Evolutionary conservation across 92 coral and sea anemone species (phyloP).

Genomic region (Hydrozoanthus gracilis): DNA sequence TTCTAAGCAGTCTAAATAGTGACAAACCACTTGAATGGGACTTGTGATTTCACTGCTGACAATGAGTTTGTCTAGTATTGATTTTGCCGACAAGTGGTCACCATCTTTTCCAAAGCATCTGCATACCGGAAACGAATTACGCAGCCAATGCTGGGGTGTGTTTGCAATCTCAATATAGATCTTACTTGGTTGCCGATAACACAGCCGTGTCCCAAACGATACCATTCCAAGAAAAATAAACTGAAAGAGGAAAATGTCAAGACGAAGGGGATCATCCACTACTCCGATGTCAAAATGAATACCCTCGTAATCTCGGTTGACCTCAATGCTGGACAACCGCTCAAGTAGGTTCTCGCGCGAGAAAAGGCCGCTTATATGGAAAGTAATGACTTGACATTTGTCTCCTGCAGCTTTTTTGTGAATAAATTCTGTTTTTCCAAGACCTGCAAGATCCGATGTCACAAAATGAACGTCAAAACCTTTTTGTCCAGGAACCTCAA

Average conservation of each 20-base stretch:
- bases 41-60: constrained; percentile 70
- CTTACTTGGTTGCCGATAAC: constrained; percentile 74
- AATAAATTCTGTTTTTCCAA: constrained; percentile 88
- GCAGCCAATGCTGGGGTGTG: constrained; percentile 83
- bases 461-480: constrained; percentile 63
- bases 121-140: constrained; percentile 80
- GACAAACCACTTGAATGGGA: constrained; percentile 94
- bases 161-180: constrained; percentile 90
- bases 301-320: constrained; percentile 60
- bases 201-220: constrained; percentile 78
- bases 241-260: constrained; percentile 90
- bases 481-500: constrained; percentile 60
- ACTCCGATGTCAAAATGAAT: constrained; percentile 91
- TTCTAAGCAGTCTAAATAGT: constrained; percentile 78
- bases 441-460: constrained; percentile 92
- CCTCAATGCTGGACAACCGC: constrained; percentile 58
- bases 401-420: constrained; percentile 62
- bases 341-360: constrained; percentile 67
- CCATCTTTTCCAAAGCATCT: constrained; percentile 80
- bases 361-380: constrained; percentile 93
- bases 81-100: constrained; percentile 46
- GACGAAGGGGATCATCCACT: constrained; percentile 77
- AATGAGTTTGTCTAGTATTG: no score
- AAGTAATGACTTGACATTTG: constrained; percentile 60
- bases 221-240: constrained; percentile 86